Conservation (phyloP, 2,113 vertebrate genomes). For the Myotis brandtii region DNA sequence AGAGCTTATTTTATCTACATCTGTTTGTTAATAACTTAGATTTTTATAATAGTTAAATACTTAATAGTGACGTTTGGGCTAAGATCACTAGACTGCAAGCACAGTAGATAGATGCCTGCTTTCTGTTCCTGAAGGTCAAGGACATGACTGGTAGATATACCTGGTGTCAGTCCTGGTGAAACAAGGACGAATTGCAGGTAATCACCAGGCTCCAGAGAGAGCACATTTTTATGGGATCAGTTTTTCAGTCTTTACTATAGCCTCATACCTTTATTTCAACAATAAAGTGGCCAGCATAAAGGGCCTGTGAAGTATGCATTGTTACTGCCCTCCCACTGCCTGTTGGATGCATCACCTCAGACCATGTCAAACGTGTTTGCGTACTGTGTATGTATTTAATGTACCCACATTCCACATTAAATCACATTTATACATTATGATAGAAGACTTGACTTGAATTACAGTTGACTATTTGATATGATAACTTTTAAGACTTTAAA, state of each 20-base stretch:
- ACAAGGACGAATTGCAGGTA: neutral
- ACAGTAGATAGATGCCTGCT: too few species aligned
- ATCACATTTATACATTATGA: neutral
- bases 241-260: neutral
- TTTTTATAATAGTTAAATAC: constrained; percentile 21
- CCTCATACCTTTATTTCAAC: neutral
- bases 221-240: neutral
- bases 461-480: neutral
- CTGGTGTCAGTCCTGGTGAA: neutral
- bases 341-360: neutral
- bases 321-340: neutral
- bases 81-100: neutral
- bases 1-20: neutral
- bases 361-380: neutral
- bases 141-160: neutral
- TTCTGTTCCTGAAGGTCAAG: neutral
- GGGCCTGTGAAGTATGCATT: neutral
- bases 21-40: constrained; percentile 5
- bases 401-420: neutral
- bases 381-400: neutral
- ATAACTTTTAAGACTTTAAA: neutral
- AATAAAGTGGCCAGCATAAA: neutral
- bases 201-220: neutral
- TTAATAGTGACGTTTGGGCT: neutral
- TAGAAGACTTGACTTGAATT: neutral